These are phyloP conservation scores for Meganola albula DNA, from an alignment of 2,888 invertebrate genomes.

Conservation along the genomic window DNA sequence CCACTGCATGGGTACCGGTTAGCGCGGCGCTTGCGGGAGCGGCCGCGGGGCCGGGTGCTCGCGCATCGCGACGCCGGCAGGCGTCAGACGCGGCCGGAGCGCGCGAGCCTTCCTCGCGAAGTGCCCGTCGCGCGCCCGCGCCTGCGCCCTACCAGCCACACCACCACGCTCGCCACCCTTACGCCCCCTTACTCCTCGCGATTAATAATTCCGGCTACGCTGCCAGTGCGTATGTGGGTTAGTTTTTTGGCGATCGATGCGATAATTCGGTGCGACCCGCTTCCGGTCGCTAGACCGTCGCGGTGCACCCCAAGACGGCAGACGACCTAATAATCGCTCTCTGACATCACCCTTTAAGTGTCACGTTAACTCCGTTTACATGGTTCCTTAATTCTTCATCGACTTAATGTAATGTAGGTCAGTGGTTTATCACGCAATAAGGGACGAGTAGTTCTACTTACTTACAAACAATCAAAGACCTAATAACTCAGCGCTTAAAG, in stretches of 20 bases:
- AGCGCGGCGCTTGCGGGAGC: constrained; percentile 77
- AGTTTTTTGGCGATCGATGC: constrained; percentile 78
- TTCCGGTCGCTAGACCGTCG: constrained; percentile 51
- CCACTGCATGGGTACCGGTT: constrained; percentile 88
- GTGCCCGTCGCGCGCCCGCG: constrained; percentile 62
- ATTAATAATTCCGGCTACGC: constrained; percentile 77
- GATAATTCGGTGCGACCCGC: constrained; percentile 67
- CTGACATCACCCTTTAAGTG: constrained; percentile 45
- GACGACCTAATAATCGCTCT: constrained; percentile 64
- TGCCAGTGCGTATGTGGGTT: constrained; percentile 77
- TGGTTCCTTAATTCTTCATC: constrained; percentile 22
- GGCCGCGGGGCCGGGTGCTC: constrained; percentile 69
- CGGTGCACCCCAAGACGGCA: constrained; percentile 56
- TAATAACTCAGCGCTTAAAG: too few relatives aligned
- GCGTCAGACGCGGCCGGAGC: constrained; percentile 64
- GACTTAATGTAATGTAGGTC: constrained; percentile 29
- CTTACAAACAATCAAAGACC: too few relatives aligned
- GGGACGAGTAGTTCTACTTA: too few relatives aligned
- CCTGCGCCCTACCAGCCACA: constrained; percentile 47
- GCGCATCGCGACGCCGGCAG: constrained; percentile 68
- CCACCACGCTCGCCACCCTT: constrained; percentile 44
- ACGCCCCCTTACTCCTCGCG: constrained; percentile 65
- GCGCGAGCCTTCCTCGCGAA: constrained; percentile 72
- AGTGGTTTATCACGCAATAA: too few relatives aligned
- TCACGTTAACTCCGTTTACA: constrained; percentile 24